Percentiles rank a stretch among this genome's conserved stretches.
phyloP scores from a whole-genome alignment of 2,888 invertebrate species.

The Sinotaia quadrata region DNA sequence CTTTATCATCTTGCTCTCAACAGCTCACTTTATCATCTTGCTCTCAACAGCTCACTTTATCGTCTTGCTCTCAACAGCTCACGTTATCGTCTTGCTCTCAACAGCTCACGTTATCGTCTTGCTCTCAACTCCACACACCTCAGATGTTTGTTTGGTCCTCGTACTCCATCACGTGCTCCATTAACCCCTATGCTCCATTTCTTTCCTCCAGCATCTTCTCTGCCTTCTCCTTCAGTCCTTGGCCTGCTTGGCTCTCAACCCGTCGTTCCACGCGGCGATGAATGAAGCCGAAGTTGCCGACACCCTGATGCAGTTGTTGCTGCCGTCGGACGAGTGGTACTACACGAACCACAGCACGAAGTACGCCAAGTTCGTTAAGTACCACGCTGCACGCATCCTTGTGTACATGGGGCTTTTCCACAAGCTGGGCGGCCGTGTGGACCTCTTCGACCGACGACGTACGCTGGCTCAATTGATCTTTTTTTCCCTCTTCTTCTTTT shows the following conservation, averaged over 20 bases:
- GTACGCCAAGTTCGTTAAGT: conserved; percentile 79
- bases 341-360: conserved; percentile 80
- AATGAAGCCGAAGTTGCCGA: conserved; percentile 77
- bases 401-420: conserved; percentile 79
- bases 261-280: conserved; percentile 75
- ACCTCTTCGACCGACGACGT: conserved; percentile 77
- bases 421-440: conserved; percentile 77
- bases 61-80: too few relatives aligned
- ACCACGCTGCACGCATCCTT: conserved; percentile 78
- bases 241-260: conserved; percentile 77
- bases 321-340: conserved; percentile 81
- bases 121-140: neutral
- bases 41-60: too few relatives aligned
- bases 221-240: conserved; percentile 78
- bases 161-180: neutral
- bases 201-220: conserved; percentile 76
- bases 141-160: neutral
- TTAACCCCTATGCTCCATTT: too few relatives aligned
- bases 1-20: too few relatives aligned
- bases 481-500: neutral
- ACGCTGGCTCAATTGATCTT: conserved; percentile 39
- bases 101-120: neutral
- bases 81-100: neutral
- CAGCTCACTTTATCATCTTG: too few relatives aligned
- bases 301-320: conserved; percentile 77